phyloP scores from a whole-genome alignment of 1,140 invertebrate genomes.

The Muscidifurax raptorellus region DNA sequence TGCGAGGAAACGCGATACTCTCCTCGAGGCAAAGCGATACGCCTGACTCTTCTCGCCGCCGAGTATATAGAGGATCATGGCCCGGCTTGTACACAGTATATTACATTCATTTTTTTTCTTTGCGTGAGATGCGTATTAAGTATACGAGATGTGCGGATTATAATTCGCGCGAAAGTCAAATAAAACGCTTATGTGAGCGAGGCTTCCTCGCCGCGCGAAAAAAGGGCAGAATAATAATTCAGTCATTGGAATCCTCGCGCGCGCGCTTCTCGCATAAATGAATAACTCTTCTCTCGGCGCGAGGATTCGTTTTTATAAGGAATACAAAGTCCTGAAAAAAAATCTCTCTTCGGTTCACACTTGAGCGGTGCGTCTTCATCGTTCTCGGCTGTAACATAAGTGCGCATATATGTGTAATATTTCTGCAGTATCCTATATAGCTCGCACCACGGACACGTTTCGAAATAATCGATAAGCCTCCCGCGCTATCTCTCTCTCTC shows the following conservation, averaged over 20 bases:
- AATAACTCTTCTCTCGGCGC: constrained; percentile 13
- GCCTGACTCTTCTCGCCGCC: constrained; percentile 70
- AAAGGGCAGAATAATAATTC: constrained; percentile 15
- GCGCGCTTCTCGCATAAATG: constrained; percentile 19
- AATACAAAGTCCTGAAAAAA: constrained; percentile 13
- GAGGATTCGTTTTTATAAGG: constrained; percentile 1
- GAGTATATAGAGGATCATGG: constrained; percentile 69
- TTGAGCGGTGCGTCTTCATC: background rate
- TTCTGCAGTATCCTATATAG: constrained; percentile 14
- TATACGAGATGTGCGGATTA: no score
- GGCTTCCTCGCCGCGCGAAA: no score
- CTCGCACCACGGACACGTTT: background rate
- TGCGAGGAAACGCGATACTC: constrained; percentile 70
- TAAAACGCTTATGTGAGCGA: no score
- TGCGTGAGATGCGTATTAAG: no score
- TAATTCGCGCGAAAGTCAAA: no score
- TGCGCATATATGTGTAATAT: background rate
- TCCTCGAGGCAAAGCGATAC: constrained; percentile 71
- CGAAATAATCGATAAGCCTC: constrained; percentile 46
- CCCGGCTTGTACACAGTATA: constrained; percentile 47
- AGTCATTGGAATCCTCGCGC: background rate
- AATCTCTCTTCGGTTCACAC: background rate
- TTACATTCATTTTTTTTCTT: background rate
- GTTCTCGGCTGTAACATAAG: background rate
- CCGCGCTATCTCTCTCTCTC: background rate